phyloP scores from a whole-genome alignment of 2,888 invertebrate species.

The Ceraclea dissimilis region DNA sequence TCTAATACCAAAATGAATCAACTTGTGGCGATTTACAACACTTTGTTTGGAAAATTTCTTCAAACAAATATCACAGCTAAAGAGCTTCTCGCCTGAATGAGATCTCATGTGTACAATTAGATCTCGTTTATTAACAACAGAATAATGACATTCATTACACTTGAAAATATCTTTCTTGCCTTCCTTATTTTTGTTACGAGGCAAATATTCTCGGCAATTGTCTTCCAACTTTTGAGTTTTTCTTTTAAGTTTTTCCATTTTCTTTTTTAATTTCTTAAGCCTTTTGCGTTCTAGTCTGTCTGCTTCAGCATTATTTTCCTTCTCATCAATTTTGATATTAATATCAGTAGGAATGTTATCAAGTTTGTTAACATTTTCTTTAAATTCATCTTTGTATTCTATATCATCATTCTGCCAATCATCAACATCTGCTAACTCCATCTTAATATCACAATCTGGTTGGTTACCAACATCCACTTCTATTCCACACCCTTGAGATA shows the following conservation, averaged over 20 bases:
- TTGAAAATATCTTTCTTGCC: background rate
- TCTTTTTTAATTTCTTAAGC: background rate
- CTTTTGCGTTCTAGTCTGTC: background rate
- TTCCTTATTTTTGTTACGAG: background rate
- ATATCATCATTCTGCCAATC: background rate
- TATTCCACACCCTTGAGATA: background rate
- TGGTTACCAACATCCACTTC: background rate
- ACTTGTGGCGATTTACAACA: background rate
- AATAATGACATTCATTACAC: slow-evolving; percentile 1
- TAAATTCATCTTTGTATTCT: background rate
- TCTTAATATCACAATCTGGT: background rate
- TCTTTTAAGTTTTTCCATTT: background rate
- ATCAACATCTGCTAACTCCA: background rate
- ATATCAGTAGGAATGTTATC: background rate
- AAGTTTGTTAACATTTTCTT: background rate
- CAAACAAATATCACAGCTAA: background rate
- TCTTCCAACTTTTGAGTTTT: background rate
- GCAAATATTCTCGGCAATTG: background rate
- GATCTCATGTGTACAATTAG: background rate
- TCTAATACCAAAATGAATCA: slow-evolving; percentile 1
- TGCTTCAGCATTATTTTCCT: background rate
- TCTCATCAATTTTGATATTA: background rate
- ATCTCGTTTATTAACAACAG: background rate
- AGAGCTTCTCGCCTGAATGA: slow-evolving; percentile 1
- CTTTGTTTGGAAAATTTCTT: background rate